Conservation (phyloP, 2,797 vertebrate genomes). For the Urophycis tenuis region DNA sequence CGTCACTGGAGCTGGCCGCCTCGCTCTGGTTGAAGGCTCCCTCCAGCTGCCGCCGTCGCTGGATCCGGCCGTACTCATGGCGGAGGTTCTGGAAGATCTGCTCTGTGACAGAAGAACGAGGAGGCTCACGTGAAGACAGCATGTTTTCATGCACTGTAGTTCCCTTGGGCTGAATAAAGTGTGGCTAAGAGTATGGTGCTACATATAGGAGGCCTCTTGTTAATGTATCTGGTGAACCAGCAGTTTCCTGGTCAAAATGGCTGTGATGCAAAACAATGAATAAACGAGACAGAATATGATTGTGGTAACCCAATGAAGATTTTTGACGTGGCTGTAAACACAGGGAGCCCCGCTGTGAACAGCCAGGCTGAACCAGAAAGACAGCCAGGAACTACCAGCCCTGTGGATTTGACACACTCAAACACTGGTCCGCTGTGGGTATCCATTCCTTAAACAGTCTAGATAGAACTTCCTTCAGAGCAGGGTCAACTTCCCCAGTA, state of each 20-base stretch:
- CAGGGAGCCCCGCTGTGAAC: too few relatives aligned
- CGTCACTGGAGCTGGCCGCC: constrained; percentile 73
- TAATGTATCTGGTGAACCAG: too few relatives aligned
- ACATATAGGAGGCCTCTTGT: too few relatives aligned
- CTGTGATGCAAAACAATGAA: too few relatives aligned
- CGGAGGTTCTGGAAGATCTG: constrained; percentile 92
- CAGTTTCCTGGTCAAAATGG: too few relatives aligned
- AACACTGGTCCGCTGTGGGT: not conserved
- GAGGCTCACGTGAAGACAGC: not conserved
- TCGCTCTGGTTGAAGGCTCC: constrained; percentile 83
- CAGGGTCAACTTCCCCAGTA: not conserved
- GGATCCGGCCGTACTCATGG: constrained; percentile 88
- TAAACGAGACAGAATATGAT: too few relatives aligned
- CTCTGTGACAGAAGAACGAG: constrained; percentile 63
- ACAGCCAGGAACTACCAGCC: too few relatives aligned
- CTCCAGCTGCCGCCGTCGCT: constrained; percentile 87
- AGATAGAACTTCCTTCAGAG: not conserved
- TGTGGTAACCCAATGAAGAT: too few relatives aligned
- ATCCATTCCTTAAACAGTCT: not conserved
- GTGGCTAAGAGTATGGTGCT: too few relatives aligned
- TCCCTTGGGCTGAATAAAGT: not conserved
- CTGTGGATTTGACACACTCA: not conserved
- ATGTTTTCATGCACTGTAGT: not conserved
- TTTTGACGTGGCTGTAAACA: too few relatives aligned
- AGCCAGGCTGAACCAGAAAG: too few relatives aligned